A percentile compares a stretch with the other conserved stretches of the same genome.
Conservation (phyloP, 2,888 invertebrate genomes). For the Vandiemenella viatica region DNA sequence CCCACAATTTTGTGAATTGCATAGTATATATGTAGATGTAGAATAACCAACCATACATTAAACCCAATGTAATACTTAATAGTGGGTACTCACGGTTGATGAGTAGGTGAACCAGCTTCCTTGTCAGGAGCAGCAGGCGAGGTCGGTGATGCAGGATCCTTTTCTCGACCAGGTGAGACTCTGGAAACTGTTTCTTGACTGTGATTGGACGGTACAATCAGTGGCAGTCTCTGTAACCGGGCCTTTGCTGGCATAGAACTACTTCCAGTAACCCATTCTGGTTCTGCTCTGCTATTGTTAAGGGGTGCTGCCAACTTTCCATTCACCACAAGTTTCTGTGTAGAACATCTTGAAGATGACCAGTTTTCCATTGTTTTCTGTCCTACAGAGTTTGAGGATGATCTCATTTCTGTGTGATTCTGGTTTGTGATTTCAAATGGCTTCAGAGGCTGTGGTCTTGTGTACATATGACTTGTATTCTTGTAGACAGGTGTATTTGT, state of each 20-base stretch:
- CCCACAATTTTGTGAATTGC: too few species aligned
- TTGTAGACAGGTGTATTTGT: not conserved
- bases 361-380: conserved; percentile 5
- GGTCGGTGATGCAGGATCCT: too few species aligned
- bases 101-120: too few species aligned
- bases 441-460: not conserved
- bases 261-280: not conserved
- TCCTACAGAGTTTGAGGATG: not conserved
- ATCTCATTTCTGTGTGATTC: not conserved
- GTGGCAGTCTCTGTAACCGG: conserved; percentile 6
- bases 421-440: not conserved
- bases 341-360: conserved; percentile 27
- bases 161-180: too few species aligned
- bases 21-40: too few species aligned
- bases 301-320: conserved; percentile 27
- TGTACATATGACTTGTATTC: not conserved
- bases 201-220: not conserved
- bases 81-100: too few species aligned
- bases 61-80: too few species aligned
- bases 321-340: conserved; percentile 33
- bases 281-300: conserved; percentile 6
- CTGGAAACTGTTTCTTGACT: too few species aligned
- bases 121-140: too few species aligned
- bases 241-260: conserved; percentile 1
- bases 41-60: too few species aligned